Percentiles rank a stretch among this genome's conserved stretches.
phyloP scores from a whole-genome alignment of 1,140 invertebrate species.

The Delia radicum region DNA sequence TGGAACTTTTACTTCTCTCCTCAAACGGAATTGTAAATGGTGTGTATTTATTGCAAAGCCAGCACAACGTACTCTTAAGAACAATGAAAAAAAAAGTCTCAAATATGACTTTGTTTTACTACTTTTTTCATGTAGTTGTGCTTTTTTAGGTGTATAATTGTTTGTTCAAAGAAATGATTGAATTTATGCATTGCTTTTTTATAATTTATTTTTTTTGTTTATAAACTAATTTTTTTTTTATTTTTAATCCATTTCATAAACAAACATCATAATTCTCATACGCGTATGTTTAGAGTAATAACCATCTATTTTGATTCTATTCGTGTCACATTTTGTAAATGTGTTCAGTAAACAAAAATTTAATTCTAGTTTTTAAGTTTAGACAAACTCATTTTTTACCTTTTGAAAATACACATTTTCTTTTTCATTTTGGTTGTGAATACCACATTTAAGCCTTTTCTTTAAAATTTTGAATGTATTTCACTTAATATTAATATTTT shows the following conservation, averaged over 20 bases:
- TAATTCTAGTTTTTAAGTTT: not conserved
- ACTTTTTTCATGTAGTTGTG: not conserved
- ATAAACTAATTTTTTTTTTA: not conserved
- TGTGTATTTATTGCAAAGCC: no score
- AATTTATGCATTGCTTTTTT: not conserved
- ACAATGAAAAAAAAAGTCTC: no score
- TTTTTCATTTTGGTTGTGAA: not conserved
- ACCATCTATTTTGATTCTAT: not conserved
- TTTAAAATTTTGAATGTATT: not conserved
- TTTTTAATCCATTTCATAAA: not conserved
- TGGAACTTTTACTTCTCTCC: no score
- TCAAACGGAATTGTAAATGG: no score
- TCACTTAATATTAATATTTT: not conserved
- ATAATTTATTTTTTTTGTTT: not conserved
- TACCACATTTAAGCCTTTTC: not conserved
- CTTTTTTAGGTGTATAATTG: not conserved
- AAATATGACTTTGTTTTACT: no score
- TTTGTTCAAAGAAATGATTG: not conserved
- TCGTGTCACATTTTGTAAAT: not conserved
- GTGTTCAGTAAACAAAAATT: not conserved
- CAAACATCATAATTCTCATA: not conserved
- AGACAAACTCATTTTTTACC: not conserved
- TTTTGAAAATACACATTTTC: no score
- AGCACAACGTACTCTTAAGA: no score
- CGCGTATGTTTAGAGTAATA: not conserved